Conservation (phyloP, 2,888 invertebrate genomes). For the Hanleya hanleyi region DNA sequence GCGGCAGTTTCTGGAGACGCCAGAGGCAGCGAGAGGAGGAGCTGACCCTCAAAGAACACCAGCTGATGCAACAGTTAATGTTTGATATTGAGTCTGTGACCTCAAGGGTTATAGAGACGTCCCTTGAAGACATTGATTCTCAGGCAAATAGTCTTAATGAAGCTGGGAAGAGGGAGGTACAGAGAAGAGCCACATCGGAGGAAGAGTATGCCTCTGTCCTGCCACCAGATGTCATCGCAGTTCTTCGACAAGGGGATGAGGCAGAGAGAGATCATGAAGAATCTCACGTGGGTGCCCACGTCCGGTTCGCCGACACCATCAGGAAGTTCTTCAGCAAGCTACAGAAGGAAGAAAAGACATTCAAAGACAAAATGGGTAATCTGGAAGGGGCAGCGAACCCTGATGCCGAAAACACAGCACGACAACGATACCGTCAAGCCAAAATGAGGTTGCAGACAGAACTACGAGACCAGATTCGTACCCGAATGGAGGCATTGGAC, state of each 20-base stretch:
- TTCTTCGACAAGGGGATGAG: conserved; percentile 62
- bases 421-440: conserved; percentile 60
- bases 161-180: conserved; percentile 58
- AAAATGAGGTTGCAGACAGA: conserved; percentile 61
- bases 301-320: conserved; percentile 59
- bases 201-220: conserved; percentile 60
- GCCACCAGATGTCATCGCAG: conserved; percentile 63
- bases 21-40: conserved; percentile 64
- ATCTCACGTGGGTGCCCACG: conserved; percentile 56
- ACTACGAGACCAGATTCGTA: conserved; percentile 62
- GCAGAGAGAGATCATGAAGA: conserved; percentile 57
- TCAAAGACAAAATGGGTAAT: conserved; percentile 56
- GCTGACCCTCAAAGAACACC: conserved; percentile 56
- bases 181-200: conserved; percentile 64
- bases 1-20: conserved; percentile 66
- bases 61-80: conserved; percentile 52
- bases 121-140: conserved; percentile 49
- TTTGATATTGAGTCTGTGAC: conserved; percentile 56
- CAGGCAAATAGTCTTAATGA: conserved; percentile 56
- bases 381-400: conserved; percentile 64
- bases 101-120: conserved; percentile 41
- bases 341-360: conserved; percentile 63
- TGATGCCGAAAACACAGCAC: conserved; percentile 59
- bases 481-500: conserved; percentile 59
- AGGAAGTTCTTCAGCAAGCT: conserved; percentile 65